phyloP scores from a whole-genome alignment of 2,113 vertebrate genomes.

The Oreochromis tanganicae region DNA sequence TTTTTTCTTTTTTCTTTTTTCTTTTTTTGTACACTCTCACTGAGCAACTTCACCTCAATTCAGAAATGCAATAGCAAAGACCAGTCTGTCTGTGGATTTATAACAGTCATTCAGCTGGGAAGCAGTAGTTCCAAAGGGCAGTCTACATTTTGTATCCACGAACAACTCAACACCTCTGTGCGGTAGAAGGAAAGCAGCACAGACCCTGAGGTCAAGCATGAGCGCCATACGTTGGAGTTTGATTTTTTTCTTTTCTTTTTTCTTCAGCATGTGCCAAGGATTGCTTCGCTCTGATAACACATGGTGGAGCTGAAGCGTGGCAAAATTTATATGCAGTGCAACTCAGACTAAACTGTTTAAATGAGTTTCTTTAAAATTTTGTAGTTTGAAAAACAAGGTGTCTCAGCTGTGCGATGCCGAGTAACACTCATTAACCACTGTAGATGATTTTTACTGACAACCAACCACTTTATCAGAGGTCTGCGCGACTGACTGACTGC shows the following conservation, averaged over 20 bases:
- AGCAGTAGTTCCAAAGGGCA: not conserved
- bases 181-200: not conserved
- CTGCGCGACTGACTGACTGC: not conserved
- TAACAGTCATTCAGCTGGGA: not conserved
- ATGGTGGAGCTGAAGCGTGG: not conserved
- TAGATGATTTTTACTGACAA: slow-evolving; percentile 43
- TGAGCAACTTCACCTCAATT: slow-evolving; percentile 28
- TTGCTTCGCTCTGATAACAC: not conserved
- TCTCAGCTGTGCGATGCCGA: slow-evolving; percentile 14
- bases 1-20: not conserved
- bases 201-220: not conserved
- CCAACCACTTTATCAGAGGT: slow-evolving; percentile 15
- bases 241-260: not conserved
- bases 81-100: slow-evolving; percentile 16
- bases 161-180: slow-evolving; percentile 35
- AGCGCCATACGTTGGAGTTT: not conserved
- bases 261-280: slow-evolving; percentile 44
- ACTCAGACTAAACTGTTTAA: slow-evolving; percentile 13
- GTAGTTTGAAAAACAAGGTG: not conserved
- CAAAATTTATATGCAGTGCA: slow-evolving; percentile 6
- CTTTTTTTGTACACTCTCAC: not conserved
- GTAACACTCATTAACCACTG: slow-evolving; percentile 50
- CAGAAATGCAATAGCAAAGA: slow-evolving; percentile 28
- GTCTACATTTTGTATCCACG: slow-evolving; percentile 17
- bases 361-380: not conserved